Evolutionary conservation across 1,140 invertebrate species (phyloP), one percentile per base, ranked within the genome.

Genomic region (Arctopsyche grandis): DNA sequence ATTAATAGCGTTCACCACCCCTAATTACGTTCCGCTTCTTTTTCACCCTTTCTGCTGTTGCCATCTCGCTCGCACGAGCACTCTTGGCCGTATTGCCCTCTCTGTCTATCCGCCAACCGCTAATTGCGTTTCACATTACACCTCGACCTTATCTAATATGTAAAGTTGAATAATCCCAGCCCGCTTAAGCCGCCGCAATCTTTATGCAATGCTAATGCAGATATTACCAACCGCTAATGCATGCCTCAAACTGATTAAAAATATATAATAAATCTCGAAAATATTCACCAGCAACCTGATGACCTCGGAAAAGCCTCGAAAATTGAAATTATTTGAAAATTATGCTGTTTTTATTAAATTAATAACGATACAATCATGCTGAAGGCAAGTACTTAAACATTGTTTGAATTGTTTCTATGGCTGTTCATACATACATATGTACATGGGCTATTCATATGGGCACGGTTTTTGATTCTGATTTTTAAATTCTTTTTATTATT

Each of bases 101-200:
- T 48, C 70, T 48, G 44, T 73, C 46, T 73, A 12, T 10, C 21
- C 70, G 48, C 52, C 63, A n/a, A 9, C 22, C 44, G 73, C 78
- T 79, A 79, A 79, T 79, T 79, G 78, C 78, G 56, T 79, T 79
- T 70, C 78, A 69, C 78, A 79, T 79, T 79, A 79, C 78, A 79
- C 73, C 73, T 79, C 48, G 29, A 73, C 58, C 58, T 75, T 75
- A 75, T 79, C 78, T 79, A 79, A 79, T 79, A 79, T 79, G 78
- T 75, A 79, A 75, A 79, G 78, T 79, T 76, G 73, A 79, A 79
- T 76, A 79, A 79, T 79, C 73, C 73, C 9, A 19, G 75, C 73
- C 73, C 9, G 12, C 43, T 46, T 75, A 43, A 29, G n/a, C n/a
- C 24, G 71, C 74, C 26, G 21, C 56, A 63, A 76, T 76, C 74